phyloP scores from a whole-genome alignment of 1,140 invertebrate genomes.

The Chironomus tepperi region DNA sequence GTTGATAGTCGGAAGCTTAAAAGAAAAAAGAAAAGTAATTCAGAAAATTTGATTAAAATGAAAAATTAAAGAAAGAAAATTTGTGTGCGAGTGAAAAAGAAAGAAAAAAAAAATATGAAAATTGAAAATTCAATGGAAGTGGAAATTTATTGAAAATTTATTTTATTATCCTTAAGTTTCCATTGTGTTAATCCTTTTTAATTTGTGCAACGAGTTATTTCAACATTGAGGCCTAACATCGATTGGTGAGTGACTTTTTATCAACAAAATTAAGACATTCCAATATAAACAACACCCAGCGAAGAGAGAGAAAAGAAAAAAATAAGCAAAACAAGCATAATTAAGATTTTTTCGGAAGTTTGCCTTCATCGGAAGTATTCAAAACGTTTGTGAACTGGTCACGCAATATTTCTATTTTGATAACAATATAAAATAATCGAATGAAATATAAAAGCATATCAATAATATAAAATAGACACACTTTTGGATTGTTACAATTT shows the following conservation, averaged over 20 bases:
- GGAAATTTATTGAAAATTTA: background rate
- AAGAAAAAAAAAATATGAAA: background rate
- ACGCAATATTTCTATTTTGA: background rate
- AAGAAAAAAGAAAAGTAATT: background rate
- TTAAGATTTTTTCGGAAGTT: conserved; percentile 3
- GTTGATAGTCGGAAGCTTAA: background rate
- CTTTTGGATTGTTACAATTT: background rate
- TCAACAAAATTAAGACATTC: background rate
- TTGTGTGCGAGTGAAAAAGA: background rate
- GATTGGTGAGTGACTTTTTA: background rate
- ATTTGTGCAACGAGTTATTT: background rate
- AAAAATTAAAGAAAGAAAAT: background rate
- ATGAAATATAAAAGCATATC: background rate
- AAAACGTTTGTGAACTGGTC: background rate
- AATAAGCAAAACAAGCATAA: conserved; percentile 2
- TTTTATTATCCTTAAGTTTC: background rate
- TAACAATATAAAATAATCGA: background rate
- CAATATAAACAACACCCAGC: background rate
- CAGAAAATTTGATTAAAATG: background rate
- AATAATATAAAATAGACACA: background rate
- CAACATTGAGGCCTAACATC: background rate
- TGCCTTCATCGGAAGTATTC: background rate
- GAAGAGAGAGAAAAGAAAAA: no score
- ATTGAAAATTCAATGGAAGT: background rate
- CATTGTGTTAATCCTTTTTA: background rate